A percentile compares a stretch with the other conserved stretches of the same genome.
These are phyloP conservation scores for Octodonta nipae DNA, from an alignment of 2,888 invertebrate genomes.

Conservation along the genomic window DNA sequence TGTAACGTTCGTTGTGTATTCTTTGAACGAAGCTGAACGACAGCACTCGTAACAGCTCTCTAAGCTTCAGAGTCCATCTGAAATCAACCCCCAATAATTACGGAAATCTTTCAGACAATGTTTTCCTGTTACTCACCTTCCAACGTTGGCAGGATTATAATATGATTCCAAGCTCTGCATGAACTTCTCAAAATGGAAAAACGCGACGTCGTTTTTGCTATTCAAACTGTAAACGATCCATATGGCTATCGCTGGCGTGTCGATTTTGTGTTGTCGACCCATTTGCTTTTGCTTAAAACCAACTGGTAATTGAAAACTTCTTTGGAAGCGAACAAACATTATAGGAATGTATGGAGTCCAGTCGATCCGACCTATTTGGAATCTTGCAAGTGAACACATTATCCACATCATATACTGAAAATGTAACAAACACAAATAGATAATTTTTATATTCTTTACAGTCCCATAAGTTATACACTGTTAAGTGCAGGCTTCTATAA, in stretches of 20 bases:
- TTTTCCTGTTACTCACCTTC: constrained; percentile 36
- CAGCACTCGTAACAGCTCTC: constrained; percentile 55
- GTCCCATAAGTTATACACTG: no score
- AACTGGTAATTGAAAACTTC: constrained; percentile 67
- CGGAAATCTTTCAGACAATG: no score
- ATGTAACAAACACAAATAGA: constrained; percentile 21
- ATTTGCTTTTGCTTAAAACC: constrained; percentile 53
- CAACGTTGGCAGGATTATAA: constrained; percentile 78
- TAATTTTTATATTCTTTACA: no score
- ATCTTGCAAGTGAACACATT: constrained; percentile 57
- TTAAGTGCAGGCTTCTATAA: no score
- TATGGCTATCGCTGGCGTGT: constrained; percentile 39
- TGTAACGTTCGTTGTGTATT: constrained; percentile 53
- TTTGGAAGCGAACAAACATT: constrained; percentile 46
- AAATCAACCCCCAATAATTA: no score
- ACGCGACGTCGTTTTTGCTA: constrained; percentile 49
- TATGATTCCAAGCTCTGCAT: constrained; percentile 75
- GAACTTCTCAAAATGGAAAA: constrained; percentile 64
- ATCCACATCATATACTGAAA: constrained; percentile 57
- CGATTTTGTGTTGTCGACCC: constrained; percentile 39
- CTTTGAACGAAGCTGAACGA: constrained; percentile 47
- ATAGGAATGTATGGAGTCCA: constrained; percentile 74
- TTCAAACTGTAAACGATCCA: constrained; percentile 54
- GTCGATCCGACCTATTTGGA: constrained; percentile 70
- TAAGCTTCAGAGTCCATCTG: constrained; percentile 58